Evolutionary conservation across 2,113 vertebrate genomes (phyloP), one percentile per base, ranked within the genome.

Genomic region (Narcine bancroftii): DNA sequence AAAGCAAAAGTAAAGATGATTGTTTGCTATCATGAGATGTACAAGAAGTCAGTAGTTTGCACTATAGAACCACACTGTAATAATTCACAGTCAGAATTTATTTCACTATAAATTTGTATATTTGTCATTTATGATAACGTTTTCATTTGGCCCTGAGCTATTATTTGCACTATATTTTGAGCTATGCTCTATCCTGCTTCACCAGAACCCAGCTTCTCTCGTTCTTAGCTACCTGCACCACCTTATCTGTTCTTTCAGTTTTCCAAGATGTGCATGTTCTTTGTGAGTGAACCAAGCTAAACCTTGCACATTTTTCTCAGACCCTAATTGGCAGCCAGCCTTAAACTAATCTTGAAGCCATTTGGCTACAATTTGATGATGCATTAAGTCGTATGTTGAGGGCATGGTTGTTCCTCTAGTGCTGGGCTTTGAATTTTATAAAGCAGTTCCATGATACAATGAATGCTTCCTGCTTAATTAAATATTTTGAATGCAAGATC

Each of bases 1-100:
- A 96, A 94, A 95, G 95, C 15, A 99, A 94, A 93, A 95, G 94
- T 93, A 98, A 97, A 93, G 98, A 99, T 56, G 98, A 99, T 0
- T 99, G 98, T 92, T 95, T 95, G 53, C 85, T 99, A 95, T 97
- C 97, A 0, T 99, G 93, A 95, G 63, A 0, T 33, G 39, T 39
- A 66, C 3, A 29, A 11, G 17, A 65, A 89, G 36, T 63, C 87
- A 65, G 56, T 26, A 66, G 19, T 26, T 71, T 42, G 33, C 81
- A 63, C 53, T 39, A 63, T 87, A 7, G 33, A 39, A 36, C 33
- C 33, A 87, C n/a, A 87, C 53, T 87, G 81, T 87, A 87, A 47
- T 36, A 60, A 33, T 36, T 26, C 47, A 83, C 79, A 53, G 45
- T 91, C 89, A 66, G 65, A 69, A 45, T 45, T 9, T 69, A 91